phyloP scores from a whole-genome alignment of 2,888 invertebrate species.

The Platycnemis pennipes region DNA sequence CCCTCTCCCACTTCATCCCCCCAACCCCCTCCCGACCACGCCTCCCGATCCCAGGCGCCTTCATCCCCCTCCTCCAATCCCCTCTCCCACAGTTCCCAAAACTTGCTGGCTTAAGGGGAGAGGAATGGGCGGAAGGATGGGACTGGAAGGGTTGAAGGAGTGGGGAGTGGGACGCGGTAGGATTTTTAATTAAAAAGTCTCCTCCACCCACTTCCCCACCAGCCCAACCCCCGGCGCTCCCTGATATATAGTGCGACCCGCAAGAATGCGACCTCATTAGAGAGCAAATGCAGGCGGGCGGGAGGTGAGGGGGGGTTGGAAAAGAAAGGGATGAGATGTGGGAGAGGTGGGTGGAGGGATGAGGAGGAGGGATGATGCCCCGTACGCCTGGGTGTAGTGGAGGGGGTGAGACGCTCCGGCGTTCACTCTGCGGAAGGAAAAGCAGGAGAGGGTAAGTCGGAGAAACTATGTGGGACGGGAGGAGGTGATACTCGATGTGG shows the following conservation, averaged over 20 bases:
- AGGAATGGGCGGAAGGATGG: neutral
- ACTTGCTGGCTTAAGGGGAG: constrained; percentile 22
- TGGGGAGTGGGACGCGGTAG: constrained; percentile 45
- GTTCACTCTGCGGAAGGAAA: neutral
- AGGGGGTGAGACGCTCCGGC: neutral
- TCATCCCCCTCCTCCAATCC: neutral
- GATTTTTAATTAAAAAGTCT: constrained; percentile 66
- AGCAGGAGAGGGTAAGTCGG: neutral
- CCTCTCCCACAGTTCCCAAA: neutral
- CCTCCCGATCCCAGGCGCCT: neutral
- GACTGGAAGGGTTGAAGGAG: neutral
- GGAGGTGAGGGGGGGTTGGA: neutral
- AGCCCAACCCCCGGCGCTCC: neutral
- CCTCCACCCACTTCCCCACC: neutral
- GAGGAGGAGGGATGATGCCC: neutral
- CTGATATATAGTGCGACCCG: constrained; percentile 64
- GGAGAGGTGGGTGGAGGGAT: neutral
- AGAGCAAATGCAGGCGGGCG: constrained; percentile 35
- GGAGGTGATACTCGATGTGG: neutral
- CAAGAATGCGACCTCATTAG: constrained; percentile 66
- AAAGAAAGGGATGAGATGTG: neutral
- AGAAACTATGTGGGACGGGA: neutral
- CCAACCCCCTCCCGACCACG: too few species aligned
- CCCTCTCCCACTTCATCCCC: neutral
- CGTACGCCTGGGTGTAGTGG: too few species aligned